These are phyloP conservation scores for Melanocharis versteri DNA, from an alignment of 2,113 vertebrate genomes.

Conservation along the genomic window DNA sequence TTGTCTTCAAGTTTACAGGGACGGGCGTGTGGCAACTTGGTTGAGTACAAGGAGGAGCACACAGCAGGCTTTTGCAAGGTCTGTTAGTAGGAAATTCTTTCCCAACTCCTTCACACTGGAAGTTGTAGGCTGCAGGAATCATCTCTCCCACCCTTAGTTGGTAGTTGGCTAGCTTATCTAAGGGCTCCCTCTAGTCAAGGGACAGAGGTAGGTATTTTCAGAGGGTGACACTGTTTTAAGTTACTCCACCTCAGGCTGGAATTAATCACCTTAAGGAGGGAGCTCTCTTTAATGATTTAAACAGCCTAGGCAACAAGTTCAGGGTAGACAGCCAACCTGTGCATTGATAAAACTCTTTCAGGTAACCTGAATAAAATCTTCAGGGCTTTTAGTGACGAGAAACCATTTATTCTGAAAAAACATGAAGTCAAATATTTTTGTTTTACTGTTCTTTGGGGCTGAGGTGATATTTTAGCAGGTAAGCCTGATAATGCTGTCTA, in stretches of 20 bases:
- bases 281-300: neutral
- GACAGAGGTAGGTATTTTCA: neutral
- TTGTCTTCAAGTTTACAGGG: neutral
- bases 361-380: neutral
- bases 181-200: neutral
- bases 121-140: neutral
- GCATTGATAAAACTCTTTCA: neutral
- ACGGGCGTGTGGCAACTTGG: accelerated
- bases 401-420: neutral
- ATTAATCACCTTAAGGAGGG: neutral
- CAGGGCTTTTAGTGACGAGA: neutral
- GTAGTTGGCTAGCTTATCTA: neutral
- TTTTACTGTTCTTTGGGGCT: neutral
- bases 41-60: neutral
- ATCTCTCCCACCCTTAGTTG: neutral
- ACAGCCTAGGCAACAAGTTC: neutral
- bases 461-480: neutral
- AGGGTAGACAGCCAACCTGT: neutral
- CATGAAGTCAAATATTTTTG: neutral
- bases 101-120: neutral
- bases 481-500: neutral
- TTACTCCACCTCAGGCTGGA: neutral
- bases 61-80: neutral
- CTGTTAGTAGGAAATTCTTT: neutral
- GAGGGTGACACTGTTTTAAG: neutral